Evolutionary conservation across 2,113 vertebrate genomes (phyloP).

Genomic region (Xenotilapia flavipinnis): DNA sequence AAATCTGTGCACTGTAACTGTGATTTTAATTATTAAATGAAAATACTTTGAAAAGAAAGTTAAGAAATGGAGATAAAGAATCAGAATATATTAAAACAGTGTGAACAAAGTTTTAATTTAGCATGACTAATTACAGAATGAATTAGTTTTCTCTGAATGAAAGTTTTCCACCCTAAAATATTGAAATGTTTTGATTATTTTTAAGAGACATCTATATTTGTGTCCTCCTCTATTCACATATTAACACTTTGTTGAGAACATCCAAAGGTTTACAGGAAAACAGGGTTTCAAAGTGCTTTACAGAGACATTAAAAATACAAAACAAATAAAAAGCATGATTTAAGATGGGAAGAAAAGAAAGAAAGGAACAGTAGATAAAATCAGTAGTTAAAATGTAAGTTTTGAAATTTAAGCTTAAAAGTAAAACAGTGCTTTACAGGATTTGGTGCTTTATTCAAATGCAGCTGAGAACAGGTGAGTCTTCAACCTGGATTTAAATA

Average conservation of each 20-base stretch:
- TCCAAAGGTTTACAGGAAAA: neutral
- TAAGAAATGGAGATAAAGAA: neutral
- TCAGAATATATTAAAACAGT: neutral
- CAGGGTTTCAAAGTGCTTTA: neutral
- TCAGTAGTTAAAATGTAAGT: too few species aligned
- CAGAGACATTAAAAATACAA: too few species aligned
- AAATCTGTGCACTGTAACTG: neutral
- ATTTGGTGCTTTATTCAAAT: too few species aligned
- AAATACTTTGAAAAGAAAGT: neutral
- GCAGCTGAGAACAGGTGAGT: too few species aligned
- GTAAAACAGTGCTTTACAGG: too few species aligned
- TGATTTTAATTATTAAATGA: neutral
- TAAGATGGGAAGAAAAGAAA: accelerated
- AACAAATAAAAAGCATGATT: too few species aligned
- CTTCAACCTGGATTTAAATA: too few species aligned
- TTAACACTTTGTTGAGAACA: neutral
- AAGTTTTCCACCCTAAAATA: neutral
- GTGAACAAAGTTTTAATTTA: neutral
- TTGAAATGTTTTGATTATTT: neutral
- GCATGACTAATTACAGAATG: neutral
- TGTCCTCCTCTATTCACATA: neutral
- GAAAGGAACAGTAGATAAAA: too few species aligned
- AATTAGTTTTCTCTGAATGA: neutral
- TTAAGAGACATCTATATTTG: neutral
- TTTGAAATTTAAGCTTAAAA: too few species aligned